Conservation (phyloP, 2,113 vertebrate genomes). For the Murina feae region DNA sequence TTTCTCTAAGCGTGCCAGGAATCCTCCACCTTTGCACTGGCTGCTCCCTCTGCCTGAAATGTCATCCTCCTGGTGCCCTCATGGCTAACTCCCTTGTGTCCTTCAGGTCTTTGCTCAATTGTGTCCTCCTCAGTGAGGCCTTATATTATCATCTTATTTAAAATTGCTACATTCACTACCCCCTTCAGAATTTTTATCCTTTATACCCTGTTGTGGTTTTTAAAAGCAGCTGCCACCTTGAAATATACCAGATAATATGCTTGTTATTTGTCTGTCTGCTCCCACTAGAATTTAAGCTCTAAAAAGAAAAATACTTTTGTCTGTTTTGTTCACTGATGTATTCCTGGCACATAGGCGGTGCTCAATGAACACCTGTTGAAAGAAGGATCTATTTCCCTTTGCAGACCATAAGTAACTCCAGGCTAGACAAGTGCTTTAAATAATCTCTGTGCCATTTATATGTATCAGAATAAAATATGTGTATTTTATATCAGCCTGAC, state of each 20-base stretch:
- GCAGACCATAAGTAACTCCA: not conserved
- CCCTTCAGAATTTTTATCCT: not conserved
- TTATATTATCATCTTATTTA: not conserved
- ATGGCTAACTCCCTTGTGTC: not conserved
- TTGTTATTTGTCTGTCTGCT: not conserved
- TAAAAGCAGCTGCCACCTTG: not conserved
- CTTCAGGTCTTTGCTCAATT: not conserved
- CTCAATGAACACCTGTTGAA: not conserved
- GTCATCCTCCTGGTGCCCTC: not conserved
- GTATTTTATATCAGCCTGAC: not conserved
- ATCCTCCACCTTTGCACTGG: not conserved
- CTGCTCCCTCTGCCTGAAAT: not conserved
- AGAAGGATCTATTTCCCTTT: not conserved
- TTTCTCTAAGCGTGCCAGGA: not conserved
- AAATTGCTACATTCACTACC: not conserved
- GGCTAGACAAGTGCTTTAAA: not conserved
- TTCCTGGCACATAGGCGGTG: not conserved
- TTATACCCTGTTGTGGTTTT: not conserved
- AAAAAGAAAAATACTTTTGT: not conserved
- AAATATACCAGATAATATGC: not conserved
- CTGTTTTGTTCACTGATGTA: not conserved
- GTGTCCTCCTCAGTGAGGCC: not conserved
- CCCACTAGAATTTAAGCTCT: not conserved
- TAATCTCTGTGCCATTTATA: not conserved
- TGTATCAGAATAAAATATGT: not conserved